Percentiles rank a stretch among this genome's conserved stretches.
phyloP scores from a whole-genome alignment of 2,113 vertebrate genomes.

The Hemiscyllium ocellatum region DNA sequence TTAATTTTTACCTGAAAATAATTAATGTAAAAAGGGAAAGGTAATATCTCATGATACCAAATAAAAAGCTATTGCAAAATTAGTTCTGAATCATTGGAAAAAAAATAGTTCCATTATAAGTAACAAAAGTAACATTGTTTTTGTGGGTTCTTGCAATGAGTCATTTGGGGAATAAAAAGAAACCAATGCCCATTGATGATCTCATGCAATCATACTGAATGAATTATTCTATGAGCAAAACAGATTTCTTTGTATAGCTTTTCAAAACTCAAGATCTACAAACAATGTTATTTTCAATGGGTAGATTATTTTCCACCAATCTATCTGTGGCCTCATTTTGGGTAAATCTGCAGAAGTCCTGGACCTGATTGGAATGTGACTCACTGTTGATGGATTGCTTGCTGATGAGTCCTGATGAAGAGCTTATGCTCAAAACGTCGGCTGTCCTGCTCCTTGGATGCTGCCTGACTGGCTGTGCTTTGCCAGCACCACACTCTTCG shows the following conservation, averaged over 20 bases:
- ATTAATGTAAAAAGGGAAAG: not conserved
- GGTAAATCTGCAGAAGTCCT: not conserved
- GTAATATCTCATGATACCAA: not conserved
- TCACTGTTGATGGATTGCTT: not conserved
- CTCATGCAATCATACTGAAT: slow-evolving; percentile 6
- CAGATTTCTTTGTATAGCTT: not conserved
- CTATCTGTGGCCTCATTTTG: not conserved
- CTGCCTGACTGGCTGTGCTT: no score
- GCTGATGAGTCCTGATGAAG: no score
- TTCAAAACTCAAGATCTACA: not conserved
- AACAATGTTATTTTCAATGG: not conserved
- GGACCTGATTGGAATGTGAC: not conserved
- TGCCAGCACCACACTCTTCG: no score
- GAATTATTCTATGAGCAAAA: not conserved
- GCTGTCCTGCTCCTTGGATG: no score
- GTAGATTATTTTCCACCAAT: not conserved
- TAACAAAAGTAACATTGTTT: not conserved
- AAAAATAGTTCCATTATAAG: not conserved
- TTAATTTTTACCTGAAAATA: not conserved
- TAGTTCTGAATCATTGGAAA: not conserved
- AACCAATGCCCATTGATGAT: not conserved
- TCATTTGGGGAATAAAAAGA: not conserved
- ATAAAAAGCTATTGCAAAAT: not conserved
- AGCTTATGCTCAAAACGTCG: no score
- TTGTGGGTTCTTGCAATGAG: not conserved